phyloP scores from a whole-genome alignment of 2,888 invertebrate species.

The Cecidostiba fungosa region DNA sequence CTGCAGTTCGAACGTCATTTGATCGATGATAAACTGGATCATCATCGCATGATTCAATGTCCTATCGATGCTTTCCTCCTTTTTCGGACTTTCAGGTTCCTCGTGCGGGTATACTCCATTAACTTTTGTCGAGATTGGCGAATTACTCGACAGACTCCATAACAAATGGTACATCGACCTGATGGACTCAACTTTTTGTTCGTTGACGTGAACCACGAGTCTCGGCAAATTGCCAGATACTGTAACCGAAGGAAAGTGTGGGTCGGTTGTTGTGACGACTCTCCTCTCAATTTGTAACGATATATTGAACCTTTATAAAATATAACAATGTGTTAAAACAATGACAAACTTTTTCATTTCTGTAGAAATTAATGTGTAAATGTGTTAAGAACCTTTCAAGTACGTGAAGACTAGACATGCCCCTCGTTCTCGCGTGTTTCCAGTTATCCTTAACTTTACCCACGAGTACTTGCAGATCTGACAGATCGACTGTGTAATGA shows the following conservation, averaged over 20 bases:
- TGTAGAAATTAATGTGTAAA: neutral
- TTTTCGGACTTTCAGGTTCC: slow-evolving; percentile 75
- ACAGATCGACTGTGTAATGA: slow-evolving; percentile 83
- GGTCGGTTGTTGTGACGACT: slow-evolving; percentile 91
- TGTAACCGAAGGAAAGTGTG: slow-evolving; percentile 92
- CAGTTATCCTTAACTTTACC: slow-evolving; percentile 94
- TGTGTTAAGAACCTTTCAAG: slow-evolving; percentile 82
- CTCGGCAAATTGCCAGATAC: slow-evolving; percentile 93
- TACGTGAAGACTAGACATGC: slow-evolving; percentile 92
- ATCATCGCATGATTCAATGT: slow-evolving; percentile 83
- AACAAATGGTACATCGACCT: slow-evolving; percentile 82
- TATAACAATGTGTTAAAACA: neutral
- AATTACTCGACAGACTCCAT: slow-evolving; percentile 71
- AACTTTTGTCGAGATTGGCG: slow-evolving; percentile 63
- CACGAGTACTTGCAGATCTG: slow-evolving; percentile 87
- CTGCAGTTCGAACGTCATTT: slow-evolving; percentile 90
- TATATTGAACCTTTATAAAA: slow-evolving; percentile 82
- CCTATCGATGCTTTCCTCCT: slow-evolving; percentile 74
- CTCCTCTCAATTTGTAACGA: slow-evolving; percentile 88
- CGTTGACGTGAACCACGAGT: slow-evolving; percentile 94
- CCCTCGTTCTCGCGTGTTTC: slow-evolving; percentile 92
- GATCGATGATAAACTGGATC: slow-evolving; percentile 93
- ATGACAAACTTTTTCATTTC: neutral
- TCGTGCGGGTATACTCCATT: slow-evolving; percentile 58
- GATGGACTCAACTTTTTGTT: slow-evolving; percentile 90